Evolutionary conservation across 2,888 invertebrate species (phyloP), one percentile per base, ranked within the genome.

Genomic region (Trichogramma evanescens): DNA sequence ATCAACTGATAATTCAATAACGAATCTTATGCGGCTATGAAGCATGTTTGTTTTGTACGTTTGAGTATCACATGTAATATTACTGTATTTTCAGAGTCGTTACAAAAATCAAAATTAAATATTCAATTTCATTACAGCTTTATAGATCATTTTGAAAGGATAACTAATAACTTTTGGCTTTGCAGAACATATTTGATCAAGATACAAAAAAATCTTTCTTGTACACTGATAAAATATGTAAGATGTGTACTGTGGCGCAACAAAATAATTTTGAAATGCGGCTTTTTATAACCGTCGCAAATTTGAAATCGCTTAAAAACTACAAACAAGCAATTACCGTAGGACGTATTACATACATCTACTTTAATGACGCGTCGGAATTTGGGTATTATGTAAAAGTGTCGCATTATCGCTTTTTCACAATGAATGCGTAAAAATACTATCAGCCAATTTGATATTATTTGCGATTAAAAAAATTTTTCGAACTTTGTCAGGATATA

Each of bases 61-160:
- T 73, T 71, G 71, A 71, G 70, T 76, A 77, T 77, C 76, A 76
- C 76, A 76, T 75, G 74, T 68, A 72, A 70, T 71, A 70, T 68
- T 70, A 66, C 66, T 65, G 69, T 70, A 73, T 46, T 5, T 66
- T 62, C 69, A 66, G 69, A 68, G 65, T 69, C 70, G 66, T 68
- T 66, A 62, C 63, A 52, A 67, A 66, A 61, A 39, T 50, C 53
- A 48, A 48, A 54, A 48, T 10, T 48, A 49, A 45, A 55, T 54
- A 41, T 45, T 50, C 2, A 26, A 26, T 26, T 26, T 26, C 26
- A 26, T 26, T 26, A 26, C 26, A 26, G 26, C 2, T 26, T 26
- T 26, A 26, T 26, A 26, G 26, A 26, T 26, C 26, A 26, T 26
- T 26, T 50, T 42, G 45, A 51, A 54, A 55, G 39, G 42, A 54